These are phyloP conservation scores for Pygoscelis adeliae DNA, from an alignment of 2,113 vertebrate genomes.

Conservation along the genomic window DNA sequence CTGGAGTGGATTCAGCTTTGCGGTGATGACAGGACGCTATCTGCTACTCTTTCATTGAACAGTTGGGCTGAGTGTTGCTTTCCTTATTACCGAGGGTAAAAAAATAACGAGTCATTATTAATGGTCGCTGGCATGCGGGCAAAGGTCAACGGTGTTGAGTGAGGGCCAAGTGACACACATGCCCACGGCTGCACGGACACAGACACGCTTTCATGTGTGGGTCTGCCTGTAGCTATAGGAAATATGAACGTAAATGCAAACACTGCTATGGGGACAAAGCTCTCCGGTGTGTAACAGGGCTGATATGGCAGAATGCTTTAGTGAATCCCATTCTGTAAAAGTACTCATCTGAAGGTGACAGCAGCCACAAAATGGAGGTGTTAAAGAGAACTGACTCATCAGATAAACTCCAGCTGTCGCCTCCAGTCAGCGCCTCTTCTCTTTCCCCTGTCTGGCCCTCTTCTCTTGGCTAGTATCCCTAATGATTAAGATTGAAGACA, in stretches of 20 bases:
- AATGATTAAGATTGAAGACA: neutral
- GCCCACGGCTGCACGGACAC: neutral
- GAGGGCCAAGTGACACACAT: neutral
- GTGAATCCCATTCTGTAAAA: neutral
- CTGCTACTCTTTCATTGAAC: neutral
- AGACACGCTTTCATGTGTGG: accelerated
- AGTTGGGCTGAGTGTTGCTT: neutral
- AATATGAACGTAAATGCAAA: neutral
- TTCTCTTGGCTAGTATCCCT: constrained; percentile 23
- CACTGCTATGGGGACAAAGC: neutral
- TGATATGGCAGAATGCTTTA: neutral
- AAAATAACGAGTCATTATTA: neutral
- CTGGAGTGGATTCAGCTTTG: neutral
- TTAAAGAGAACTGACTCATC: constrained; percentile 53
- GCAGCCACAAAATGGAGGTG: constrained; percentile 55
- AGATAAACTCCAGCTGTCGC: constrained; percentile 60
- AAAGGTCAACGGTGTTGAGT: neutral
- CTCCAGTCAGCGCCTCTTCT: constrained; percentile 20
- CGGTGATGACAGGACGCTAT: neutral
- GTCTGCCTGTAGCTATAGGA: accelerated
- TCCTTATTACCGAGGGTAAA: neutral
- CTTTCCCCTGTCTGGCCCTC: neutral
- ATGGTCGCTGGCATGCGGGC: neutral
- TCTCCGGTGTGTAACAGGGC: neutral
- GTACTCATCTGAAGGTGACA: constrained; percentile 44